Evolutionary conservation across 2,797 vertebrate genomes (phyloP).

Genomic region (Coregonus sp.): DNA sequence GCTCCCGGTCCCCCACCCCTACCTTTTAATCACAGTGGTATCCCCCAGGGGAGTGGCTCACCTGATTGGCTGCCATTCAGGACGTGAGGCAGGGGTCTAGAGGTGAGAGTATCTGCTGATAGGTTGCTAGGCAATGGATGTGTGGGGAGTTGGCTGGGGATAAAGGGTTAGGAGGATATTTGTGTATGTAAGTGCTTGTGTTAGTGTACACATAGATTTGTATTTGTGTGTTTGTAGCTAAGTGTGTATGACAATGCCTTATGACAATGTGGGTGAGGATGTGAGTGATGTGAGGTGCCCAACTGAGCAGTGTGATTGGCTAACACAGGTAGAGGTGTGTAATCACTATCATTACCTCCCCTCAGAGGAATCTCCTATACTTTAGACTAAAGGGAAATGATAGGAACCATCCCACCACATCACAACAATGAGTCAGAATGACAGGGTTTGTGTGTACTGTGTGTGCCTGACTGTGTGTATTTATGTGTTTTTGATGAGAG

Average conservation of each 20-base stretch:
- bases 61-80: slow-evolving; percentile 69
- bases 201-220: neutral
- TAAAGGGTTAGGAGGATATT: slow-evolving; percentile 16
- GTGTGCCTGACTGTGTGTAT: slow-evolving; percentile 3
- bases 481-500: neutral
- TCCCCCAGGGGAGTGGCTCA: slow-evolving; percentile 63
- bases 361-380: neutral
- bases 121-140: slow-evolving; percentile 72
- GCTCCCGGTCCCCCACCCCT: slow-evolving; percentile 26
- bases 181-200: slow-evolving; percentile 1
- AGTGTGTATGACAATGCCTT: neutral
- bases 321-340: slow-evolving; percentile 4
- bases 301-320: neutral
- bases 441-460: neutral
- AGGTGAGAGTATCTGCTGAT: slow-evolving; percentile 59
- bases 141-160: slow-evolving; percentile 52
- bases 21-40: slow-evolving; percentile 54
- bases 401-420: neutral
- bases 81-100: slow-evolving; percentile 46
- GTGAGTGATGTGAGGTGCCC: neutral
- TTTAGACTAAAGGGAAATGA: neutral
- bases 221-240: slow-evolving; percentile 1
- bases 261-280: neutral
- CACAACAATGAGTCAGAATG: neutral
- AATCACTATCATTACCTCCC: slow-evolving; percentile 3